A percentile compares a stretch with the other conserved stretches of the same genome.
Evolutionary conservation across 2,797 vertebrate species (phyloP).

Genomic region (Notolepis coatsorum): DNA sequence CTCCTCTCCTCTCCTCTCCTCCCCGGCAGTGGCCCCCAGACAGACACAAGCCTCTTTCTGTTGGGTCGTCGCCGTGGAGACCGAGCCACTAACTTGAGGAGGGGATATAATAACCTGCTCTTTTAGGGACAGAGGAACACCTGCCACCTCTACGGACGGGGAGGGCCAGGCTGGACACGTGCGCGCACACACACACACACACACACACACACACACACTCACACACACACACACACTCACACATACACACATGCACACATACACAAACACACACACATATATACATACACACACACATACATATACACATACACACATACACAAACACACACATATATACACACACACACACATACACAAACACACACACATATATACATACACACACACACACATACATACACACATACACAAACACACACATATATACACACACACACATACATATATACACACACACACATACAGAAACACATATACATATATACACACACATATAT

Average conservation of each 20-base stretch:
- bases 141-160: constrained; percentile 81
- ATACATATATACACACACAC: too few relatives aligned
- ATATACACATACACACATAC: neutral
- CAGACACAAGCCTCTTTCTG: constrained; percentile 88
- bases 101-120: constrained; percentile 86
- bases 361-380: neutral
- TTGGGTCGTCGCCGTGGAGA: constrained; percentile 84
- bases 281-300: neutral
- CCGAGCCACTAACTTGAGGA: constrained; percentile 85
- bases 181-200: constrained; percentile 64
- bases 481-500: neutral
- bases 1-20: constrained; percentile 51
- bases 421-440: too few relatives aligned
- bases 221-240: constrained; percentile 17
- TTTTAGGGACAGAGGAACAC: constrained; percentile 84
- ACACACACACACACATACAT: neutral
- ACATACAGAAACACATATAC: too few relatives aligned
- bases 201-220: constrained; percentile 51
- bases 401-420: too few relatives aligned
- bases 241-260: constrained; percentile 4
- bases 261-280: too few relatives aligned
- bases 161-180: constrained; percentile 62
- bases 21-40: constrained; percentile 81
- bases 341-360: too few relatives aligned
- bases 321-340: too few relatives aligned